Conservation (phyloP, 2,113 vertebrate species). For the Peromyscus leucopus region DNA sequence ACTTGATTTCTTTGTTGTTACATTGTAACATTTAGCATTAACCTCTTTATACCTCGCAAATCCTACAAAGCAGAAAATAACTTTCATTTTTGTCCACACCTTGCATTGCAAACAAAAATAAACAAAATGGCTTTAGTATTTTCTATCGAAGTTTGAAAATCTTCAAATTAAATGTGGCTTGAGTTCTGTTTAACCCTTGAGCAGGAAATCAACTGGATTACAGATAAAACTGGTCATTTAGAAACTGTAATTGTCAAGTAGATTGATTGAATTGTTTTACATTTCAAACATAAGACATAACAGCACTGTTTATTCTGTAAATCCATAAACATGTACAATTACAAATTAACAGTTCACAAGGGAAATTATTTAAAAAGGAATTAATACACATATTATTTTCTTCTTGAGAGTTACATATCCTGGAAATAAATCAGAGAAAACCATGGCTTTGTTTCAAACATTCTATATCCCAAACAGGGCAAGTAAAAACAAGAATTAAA, state of each 20-base stretch:
- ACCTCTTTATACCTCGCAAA: slow-evolving; percentile 30
- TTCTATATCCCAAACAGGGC: neutral
- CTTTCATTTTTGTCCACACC: neutral
- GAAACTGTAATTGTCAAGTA: neutral
- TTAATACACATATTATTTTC: neutral
- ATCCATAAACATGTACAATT: neutral
- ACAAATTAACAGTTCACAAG: neutral
- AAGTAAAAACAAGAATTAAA: slow-evolving; percentile 23
- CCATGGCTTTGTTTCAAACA: slow-evolving; percentile 48
- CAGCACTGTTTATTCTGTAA: neutral
- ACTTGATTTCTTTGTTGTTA: slow-evolving; percentile 26
- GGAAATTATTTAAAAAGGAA: slow-evolving; percentile 26
- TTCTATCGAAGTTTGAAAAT: neutral
- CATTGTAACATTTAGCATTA: slow-evolving; percentile 17
- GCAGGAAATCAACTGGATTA: neutral
- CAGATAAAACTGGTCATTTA: neutral
- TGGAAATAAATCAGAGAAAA: slow-evolving; percentile 33
- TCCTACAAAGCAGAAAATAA: neutral
- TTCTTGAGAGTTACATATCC: neutral
- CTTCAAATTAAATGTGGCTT: neutral
- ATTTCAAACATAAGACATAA: neutral
- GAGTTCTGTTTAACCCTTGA: neutral
- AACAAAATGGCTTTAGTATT: neutral
- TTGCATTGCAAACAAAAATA: neutral
- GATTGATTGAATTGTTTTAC: neutral